A percentile compares a stretch with the other conserved stretches of the same genome.
phyloP scores from a whole-genome alignment of 2,797 vertebrate species.

The Caiman crocodilus region DNA sequence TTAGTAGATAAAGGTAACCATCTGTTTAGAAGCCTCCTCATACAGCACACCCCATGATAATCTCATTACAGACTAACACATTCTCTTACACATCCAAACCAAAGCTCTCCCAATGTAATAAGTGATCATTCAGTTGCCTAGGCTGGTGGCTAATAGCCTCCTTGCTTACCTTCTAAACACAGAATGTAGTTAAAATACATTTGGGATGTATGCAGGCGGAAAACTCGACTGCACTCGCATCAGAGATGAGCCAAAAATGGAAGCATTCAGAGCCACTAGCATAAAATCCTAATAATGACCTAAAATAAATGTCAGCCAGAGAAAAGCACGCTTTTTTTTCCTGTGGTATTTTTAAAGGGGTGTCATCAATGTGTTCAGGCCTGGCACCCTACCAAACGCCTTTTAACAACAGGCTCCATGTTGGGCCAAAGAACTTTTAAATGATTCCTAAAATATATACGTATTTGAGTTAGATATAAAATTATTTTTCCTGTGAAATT shows the following conservation, averaged over 20 bases:
- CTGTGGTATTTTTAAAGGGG: neutral
- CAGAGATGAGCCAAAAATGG: conserved; percentile 36
- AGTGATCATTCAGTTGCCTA: conserved; percentile 39
- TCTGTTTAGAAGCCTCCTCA: conserved; percentile 29
- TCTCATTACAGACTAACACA: conserved; percentile 39
- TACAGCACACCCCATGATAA: neutral
- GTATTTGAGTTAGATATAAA: neutral
- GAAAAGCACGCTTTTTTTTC: neutral
- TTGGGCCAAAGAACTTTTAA: neutral
- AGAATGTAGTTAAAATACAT: conserved; percentile 57
- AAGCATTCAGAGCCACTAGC: conserved; percentile 22
- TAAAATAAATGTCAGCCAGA: neutral
- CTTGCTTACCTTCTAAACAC: conserved; percentile 55
- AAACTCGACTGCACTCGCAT: conserved; percentile 22
- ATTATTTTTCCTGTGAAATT: neutral
- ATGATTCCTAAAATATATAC: neutral
- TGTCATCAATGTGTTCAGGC: neutral
- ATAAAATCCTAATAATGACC: conserved; percentile 47
- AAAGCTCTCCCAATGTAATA: conserved; percentile 26
- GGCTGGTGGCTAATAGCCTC: conserved; percentile 53
- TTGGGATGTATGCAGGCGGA: conserved; percentile 27
- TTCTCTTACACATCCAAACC: conserved; percentile 36
- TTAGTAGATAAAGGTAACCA: neutral
- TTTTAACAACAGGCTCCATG: neutral
- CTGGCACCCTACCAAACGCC: neutral